Evolutionary conservation across 2,797 vertebrate species (phyloP).

Genomic region (Lemur catta): DNA sequence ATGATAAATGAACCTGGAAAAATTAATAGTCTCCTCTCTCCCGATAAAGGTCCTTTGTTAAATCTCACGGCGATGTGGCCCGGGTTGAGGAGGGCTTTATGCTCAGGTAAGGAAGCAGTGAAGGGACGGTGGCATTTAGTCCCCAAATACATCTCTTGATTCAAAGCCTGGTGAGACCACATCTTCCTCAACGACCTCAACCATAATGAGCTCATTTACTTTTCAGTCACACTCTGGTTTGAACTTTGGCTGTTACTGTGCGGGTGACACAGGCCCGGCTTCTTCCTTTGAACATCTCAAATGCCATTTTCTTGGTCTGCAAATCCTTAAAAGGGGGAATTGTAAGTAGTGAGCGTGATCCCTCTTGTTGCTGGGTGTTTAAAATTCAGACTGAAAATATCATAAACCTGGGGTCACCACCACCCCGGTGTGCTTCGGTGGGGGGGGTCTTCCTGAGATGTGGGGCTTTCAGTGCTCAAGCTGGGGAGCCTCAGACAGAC

Average conservation of each 20-base stretch:
- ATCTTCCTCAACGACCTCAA: neutral
- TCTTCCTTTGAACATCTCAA: too few species aligned
- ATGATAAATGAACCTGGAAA: neutral
- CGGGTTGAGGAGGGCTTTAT: neutral
- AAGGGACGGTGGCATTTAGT: neutral
- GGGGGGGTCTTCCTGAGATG: fast-evolving
- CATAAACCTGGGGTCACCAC: neutral
- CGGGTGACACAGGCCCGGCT: neutral
- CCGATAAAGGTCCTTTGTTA: neutral
- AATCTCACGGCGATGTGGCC: neutral
- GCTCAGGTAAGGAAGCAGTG: neutral
- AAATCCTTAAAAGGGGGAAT: neutral
- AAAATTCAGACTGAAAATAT: neutral
- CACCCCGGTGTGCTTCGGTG: fast-evolving
- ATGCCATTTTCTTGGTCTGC: neutral
- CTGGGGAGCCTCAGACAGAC: fast-evolving
- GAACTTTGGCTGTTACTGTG: too few species aligned
- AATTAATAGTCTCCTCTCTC: neutral
- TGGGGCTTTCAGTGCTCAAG: fast-evolving
- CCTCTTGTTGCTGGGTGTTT: fast-evolving
- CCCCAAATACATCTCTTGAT: neutral
- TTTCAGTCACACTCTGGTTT: neutral
- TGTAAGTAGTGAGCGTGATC: fast-evolving
- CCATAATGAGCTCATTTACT: fast-evolving
- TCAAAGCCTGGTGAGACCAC: neutral